phyloP scores from a whole-genome alignment of 2,797 vertebrate genomes.

The Lutjanus campechanus region DNA sequence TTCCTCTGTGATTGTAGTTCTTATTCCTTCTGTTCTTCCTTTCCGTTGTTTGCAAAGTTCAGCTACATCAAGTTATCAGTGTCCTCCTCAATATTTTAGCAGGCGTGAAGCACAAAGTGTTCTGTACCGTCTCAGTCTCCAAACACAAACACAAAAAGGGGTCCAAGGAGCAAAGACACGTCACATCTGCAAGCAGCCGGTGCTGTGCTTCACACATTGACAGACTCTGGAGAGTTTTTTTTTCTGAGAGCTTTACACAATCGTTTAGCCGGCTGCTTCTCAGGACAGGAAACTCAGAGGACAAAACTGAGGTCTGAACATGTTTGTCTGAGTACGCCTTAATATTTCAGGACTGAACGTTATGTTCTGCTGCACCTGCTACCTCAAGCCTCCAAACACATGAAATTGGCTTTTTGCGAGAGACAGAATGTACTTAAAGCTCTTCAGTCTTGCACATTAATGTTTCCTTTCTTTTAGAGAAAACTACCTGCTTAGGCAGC shows the following conservation, averaged over 20 bases:
- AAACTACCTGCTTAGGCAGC: not conserved
- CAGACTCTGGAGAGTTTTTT: slow-evolving; percentile 2
- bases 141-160: slow-evolving; percentile 32
- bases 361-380: slow-evolving; percentile 20
- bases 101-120: slow-evolving; percentile 57
- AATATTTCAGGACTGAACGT: slow-evolving; percentile 58
- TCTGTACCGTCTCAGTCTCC: slow-evolving; percentile 36
- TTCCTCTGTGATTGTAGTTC: slow-evolving; percentile 32
- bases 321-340: slow-evolving; percentile 38
- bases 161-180: slow-evolving; percentile 31
- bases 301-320: slow-evolving; percentile 19
- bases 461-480: not conserved
- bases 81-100: slow-evolving; percentile 72
- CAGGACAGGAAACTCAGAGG: slow-evolving; percentile 15
- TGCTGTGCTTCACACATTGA: slow-evolving; percentile 18
- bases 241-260: slow-evolving; percentile 18
- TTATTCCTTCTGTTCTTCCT: slow-evolving; percentile 1
- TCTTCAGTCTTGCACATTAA: slow-evolving; percentile 10
- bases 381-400: slow-evolving; percentile 28
- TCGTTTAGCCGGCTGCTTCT: slow-evolving; percentile 24
- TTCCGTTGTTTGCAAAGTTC: slow-evolving; percentile 46
- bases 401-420: slow-evolving; percentile 18
- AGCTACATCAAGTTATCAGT: slow-evolving; percentile 49
- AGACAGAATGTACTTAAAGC: slow-evolving; percentile 24
- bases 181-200: slow-evolving; percentile 24